Evolutionary conservation across 2,797 vertebrate species (phyloP).

Genomic region (Pyrocephalus nanus): DNA sequence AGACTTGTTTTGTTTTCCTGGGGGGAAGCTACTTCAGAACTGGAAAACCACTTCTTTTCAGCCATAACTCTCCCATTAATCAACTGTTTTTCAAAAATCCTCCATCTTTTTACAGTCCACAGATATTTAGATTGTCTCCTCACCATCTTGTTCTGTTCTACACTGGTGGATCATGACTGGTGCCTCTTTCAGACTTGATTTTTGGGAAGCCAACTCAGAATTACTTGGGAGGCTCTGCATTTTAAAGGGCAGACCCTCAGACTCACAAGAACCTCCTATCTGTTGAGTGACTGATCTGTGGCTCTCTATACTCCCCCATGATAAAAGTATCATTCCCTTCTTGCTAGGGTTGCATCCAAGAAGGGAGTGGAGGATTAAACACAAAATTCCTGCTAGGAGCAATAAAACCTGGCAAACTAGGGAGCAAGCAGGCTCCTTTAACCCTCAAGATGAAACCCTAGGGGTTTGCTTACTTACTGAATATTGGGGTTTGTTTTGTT

Average conservation of each 20-base stretch:
- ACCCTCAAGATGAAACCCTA: background rate
- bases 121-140: background rate
- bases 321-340: background rate
- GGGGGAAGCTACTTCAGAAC: background rate
- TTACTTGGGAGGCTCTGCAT: background rate
- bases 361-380: background rate
- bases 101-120: background rate
- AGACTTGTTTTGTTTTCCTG: background rate
- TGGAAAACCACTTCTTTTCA: background rate
- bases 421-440: background rate
- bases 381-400: background rate
- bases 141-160: background rate
- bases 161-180: background rate
- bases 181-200: background rate
- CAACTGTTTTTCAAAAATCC: background rate
- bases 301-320: background rate
- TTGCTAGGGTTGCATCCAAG: background rate
- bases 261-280: fast-evolving
- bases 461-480: background rate
- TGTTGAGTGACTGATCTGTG: background rate
- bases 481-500: background rate
- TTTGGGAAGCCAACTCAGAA: background rate
- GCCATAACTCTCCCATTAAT: background rate
- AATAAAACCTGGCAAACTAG: background rate
- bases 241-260: background rate